Conservation (phyloP, 1,140 invertebrate genomes). For the Frieseomelitta varia region DNA sequence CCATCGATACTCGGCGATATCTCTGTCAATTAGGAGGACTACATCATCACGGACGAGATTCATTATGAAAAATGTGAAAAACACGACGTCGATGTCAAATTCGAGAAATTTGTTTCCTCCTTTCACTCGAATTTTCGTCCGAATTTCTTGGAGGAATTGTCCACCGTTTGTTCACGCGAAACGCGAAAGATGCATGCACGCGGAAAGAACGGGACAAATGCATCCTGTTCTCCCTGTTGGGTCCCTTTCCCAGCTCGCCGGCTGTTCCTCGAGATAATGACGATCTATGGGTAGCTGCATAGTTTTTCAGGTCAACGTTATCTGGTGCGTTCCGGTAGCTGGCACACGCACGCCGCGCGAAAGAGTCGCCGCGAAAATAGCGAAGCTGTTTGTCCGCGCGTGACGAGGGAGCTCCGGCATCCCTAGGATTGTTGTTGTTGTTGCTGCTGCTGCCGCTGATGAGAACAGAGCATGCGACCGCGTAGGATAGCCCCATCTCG, state of each 20-base stretch:
- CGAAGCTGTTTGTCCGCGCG: conserved; percentile 23
- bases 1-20: no score
- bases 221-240: conserved; percentile 14
- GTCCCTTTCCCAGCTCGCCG: conserved; percentile 1
- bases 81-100: no score
- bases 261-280: conserved; percentile 58
- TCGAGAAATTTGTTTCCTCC: no score
- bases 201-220: conserved; percentile 35
- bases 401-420: conserved; percentile 22
- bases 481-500: neutral
- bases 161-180: no score
- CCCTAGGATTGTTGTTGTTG: conserved; percentile 7
- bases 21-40: no score
- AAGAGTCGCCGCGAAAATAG: neutral
- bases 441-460: neutral
- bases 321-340: conserved; percentile 5
- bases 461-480: conserved; percentile 10
- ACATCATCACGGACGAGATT: no score
- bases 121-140: no score
- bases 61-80: no score
- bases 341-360: neutral
- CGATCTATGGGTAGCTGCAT: conserved; percentile 56
- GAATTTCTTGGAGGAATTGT: no score
- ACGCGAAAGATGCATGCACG: conserved; percentile 15
- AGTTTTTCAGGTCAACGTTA: conserved; percentile 39